These are phyloP conservation scores for Synergus gifuensis DNA, from an alignment of 2,888 invertebrate genomes.

Conservation along the genomic window DNA sequence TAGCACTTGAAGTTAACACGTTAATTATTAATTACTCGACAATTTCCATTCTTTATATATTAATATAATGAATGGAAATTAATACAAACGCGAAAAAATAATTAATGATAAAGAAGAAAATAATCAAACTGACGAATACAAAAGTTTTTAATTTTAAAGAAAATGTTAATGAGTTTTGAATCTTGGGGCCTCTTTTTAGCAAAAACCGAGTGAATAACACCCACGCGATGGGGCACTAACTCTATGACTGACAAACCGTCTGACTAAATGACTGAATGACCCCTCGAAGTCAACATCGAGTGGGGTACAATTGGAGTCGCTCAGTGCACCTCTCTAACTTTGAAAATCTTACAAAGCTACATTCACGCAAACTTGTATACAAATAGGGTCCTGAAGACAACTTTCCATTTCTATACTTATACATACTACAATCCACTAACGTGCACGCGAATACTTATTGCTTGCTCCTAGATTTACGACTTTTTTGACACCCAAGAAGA, in stretches of 20 bases:
- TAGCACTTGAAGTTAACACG: background rate
- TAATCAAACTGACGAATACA: background rate
- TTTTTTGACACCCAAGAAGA: background rate
- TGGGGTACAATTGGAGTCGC: slow-evolving; percentile 54
- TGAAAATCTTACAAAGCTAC: slow-evolving; percentile 52
- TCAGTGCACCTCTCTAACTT: slow-evolving; percentile 51
- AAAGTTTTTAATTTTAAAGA: background rate
- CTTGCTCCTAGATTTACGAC: background rate
- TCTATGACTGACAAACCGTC: slow-evolving; percentile 51
- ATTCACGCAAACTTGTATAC: slow-evolving; percentile 41
- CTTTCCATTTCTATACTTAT: slow-evolving; percentile 70
- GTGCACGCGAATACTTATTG: slow-evolving; percentile 50
- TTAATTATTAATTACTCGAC: background rate
- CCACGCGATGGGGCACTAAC: slow-evolving; percentile 47
- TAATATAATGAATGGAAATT: no score
- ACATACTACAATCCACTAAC: slow-evolving; percentile 49
- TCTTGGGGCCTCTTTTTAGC: background rate
- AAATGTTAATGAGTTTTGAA: background rate
- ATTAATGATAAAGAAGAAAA: background rate
- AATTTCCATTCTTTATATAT: background rate
- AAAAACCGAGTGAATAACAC: slow-evolving; percentile 42
- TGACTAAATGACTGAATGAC: slow-evolving; percentile 54
- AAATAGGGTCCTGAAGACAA: slow-evolving; percentile 63
- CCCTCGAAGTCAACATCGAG: slow-evolving; percentile 49
- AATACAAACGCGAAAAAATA: background rate